A percentile compares a stretch with the other conserved stretches of the same genome.
Evolutionary conservation across 2,888 invertebrate species (phyloP).

Genomic region (Lissonota sp.): DNA sequence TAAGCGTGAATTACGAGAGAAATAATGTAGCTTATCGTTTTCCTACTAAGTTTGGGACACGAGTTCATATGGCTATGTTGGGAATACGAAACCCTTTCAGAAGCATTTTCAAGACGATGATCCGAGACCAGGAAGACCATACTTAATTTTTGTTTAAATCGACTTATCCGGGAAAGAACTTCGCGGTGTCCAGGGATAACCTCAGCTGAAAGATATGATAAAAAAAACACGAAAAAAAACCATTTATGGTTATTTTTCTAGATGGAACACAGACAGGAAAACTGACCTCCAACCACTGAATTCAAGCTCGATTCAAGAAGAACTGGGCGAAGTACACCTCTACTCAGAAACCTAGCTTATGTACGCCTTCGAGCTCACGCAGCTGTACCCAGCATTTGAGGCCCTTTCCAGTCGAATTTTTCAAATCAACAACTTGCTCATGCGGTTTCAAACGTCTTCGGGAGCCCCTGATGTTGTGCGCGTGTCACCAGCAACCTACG

Average conservation of each 20-base stretch:
- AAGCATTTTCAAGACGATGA: not conserved
- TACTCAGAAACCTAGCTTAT: slow-evolving; percentile 25
- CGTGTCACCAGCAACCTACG: not conserved
- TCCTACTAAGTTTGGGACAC: slow-evolving; percentile 11
- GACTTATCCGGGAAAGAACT: slow-evolving; percentile 4
- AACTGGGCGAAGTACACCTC: slow-evolving; percentile 18
- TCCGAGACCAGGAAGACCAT: not conserved
- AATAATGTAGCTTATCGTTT: slow-evolving; percentile 17
- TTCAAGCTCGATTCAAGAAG: slow-evolving; percentile 14
- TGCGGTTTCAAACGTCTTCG: not conserved
- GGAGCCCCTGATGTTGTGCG: not conserved
- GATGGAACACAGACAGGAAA: slow-evolving; percentile 4
- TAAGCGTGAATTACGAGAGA: slow-evolving; percentile 22
- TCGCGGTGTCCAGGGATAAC: not conserved
- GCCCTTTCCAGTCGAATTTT: not conserved
- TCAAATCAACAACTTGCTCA: not conserved
- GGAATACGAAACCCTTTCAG: slow-evolving; percentile 24
- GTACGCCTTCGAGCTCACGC: slow-evolving; percentile 1
- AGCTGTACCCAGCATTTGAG: not conserved
- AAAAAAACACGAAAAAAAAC: no score
- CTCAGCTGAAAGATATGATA: no score
- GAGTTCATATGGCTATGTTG: slow-evolving; percentile 14
- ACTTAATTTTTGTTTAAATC: slow-evolving; percentile 17
- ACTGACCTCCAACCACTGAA: slow-evolving; percentile 5
- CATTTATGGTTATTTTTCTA: not conserved